Base-by-base conservation (phyloP, 2,113 vertebrate species). In the Scartelaos histophorus region DNA sequence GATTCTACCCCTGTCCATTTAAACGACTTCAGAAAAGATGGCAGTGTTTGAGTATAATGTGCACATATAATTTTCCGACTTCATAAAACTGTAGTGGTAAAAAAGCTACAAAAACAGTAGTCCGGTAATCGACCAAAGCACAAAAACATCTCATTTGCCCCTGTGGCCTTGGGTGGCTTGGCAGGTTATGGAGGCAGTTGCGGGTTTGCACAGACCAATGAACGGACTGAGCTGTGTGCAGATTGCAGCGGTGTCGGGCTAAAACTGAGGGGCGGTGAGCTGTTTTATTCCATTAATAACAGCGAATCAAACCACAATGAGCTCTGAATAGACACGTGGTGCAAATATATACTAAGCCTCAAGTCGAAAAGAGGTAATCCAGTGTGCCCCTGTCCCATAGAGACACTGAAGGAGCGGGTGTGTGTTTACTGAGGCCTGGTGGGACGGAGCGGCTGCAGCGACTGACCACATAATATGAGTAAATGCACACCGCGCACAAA, bases 131-230 rank as follows among this genome's bases (percentile, higher is more conserved):
- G 74, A 83, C 88, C 80, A 91, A 89, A 43, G 89, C 91, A 89
- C 86, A 91, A 91, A 92, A 87, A 90, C 61, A 78, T 67, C 83
- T 90, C 90, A 91, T 90, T 91, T 82, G 90, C 89, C 84, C 88
- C 87, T 87, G 81, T 88, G 85, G 86, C 87, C 88, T 92, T 93
- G 90, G 91, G 90, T 91, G 91, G 90, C 83, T 90, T 91, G 89
- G 89, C 88, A 85, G 77, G 82, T 91, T 90, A 81, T 87, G 87
- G 91, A 91, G 90, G 90, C 85, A 81, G 72, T 70, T 82, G 87
- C 80, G 84, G 78, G 87, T 90, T 91, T 89, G 84, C 82, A 90
- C 82, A 88, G 88, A 86, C 89, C 89, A 91, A 92, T 92, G 92
- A 93, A 93, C 93, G 91, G 84, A 88, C 89, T 79, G 86, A 90